Base-by-base conservation (phyloP, 2,888 invertebrate genomes). In the Lomographa bimaculata region DNA sequence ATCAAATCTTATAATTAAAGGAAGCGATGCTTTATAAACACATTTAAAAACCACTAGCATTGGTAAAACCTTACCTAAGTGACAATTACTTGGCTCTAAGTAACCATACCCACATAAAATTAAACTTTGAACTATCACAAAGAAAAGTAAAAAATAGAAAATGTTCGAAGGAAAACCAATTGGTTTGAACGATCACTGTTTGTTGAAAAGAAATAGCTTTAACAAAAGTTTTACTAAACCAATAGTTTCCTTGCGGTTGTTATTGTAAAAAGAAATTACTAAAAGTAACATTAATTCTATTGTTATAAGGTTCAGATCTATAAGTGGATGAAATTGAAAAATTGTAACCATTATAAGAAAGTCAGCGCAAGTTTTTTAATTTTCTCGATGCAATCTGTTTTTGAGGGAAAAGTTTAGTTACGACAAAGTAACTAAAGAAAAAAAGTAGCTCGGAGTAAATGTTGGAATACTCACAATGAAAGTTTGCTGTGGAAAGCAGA, bases 111-210 rank as follows among this genome's bases (percentile, higher is more conserved):
- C 11, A 16, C 21, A 33, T 14, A 33, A 27, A 11, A 2, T n/a
- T n/a, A n/a, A 29, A 25, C 10, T 14, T 9, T 7, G 14, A 17
- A 35, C 24, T 29, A 35, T 38, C 35, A 37, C 32, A 40, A 41
- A 41, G 24, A 20, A 20, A 45, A 40, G 14, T 19, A n/a, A 35
- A 46, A 37, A 35, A 39, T 34, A 12, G 12, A 26, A 44, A 4
- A 29, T 11, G 26, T 25, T 24, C 29, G 25, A 51, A 29, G 38
- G 48, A 44, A 57, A 62, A 61, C 49, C 50, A 54, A 48, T 58
- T 54, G 34, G 49, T 50, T 54, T 54, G 50, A 61, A 48, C 50
- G 52, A 59, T 57, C 36, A 40, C 28, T 49, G 52, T 64, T 66
- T 57, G 50, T 32, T 48, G 43, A 54, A 36, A 29, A 43, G 50